Base-by-base conservation (phyloP, 2,888 invertebrate species). In the Sturmia bella region DNA sequence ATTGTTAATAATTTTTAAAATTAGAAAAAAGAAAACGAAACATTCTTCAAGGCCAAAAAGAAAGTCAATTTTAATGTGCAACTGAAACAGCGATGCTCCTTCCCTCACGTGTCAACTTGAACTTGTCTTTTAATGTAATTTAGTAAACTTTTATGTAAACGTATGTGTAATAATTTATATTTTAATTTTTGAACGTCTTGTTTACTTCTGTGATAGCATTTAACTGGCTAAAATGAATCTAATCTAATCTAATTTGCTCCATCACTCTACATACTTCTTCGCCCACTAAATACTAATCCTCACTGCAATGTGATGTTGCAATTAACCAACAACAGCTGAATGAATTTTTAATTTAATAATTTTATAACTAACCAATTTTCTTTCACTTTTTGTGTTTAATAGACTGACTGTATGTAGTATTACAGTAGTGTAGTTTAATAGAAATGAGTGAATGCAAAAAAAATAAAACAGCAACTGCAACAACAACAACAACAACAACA, bases 191-290 rank as follows among this genome's bases (percentile, higher is more conserved):
- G 68, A 63, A 19, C 61, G 37, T 61, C 72, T 76, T 70, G 27
- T 70, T 80, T 74, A 77, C 72, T 80, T 84, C 84, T 84, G 84
- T 84, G 84, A 84, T 84, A 84, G 84, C 83, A 80, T 56, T 68
- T 72, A 77, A 63, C 68, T 56, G 37, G 73, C 76, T 81, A 70
- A 76, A 54, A 43, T 63, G 61, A 68, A 73, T 52, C 52, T 72
- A 43, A 54, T 59, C 57, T 66, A 57, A 41, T 43, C 45, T 45
- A 45, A 63, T 69, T 68, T 81, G 56, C 63, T 74, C 64, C 63
- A 50, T 69, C 13, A 13, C n/a, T n/a, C n/a, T n/a, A n/a, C n/a
- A n/a, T 11, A 27, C 56, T 15, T 59, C 69, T 50, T 6, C 32
- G 32, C 54, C 54, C 56, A 32, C 57, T n/a, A 2, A 19, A 12